phyloP scores from a whole-genome alignment of 2,113 vertebrate genomes.

The Toxotes chatareus region DNA sequence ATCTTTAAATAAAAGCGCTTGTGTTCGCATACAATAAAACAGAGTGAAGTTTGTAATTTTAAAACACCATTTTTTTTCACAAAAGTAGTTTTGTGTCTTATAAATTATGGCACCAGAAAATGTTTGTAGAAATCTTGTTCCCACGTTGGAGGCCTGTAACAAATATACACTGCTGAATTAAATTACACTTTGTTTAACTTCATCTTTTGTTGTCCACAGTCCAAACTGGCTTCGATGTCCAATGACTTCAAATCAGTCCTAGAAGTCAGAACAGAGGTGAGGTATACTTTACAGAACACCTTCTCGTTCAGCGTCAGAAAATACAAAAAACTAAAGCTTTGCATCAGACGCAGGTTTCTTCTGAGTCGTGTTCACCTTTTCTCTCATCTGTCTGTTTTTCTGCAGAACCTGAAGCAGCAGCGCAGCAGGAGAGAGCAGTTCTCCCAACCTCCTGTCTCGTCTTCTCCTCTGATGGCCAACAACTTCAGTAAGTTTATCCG shows the following conservation, averaged over 20 bases:
- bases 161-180: neutral
- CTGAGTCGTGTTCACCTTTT: neutral
- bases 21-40: neutral
- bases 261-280: slow-evolving; percentile 95
- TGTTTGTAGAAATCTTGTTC: neutral
- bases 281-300: neutral
- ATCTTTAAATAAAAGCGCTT: neutral
- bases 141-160: neutral
- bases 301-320: neutral
- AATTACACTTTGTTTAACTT: neutral
- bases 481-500: slow-evolving; percentile 87
- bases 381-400: neutral
- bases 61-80: neutral
- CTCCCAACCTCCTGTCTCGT: slow-evolving; percentile 85
- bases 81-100: neutral
- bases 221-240: slow-evolving; percentile 94
- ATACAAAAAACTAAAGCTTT: neutral
- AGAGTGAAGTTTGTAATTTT: neutral
- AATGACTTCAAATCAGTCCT: slow-evolving; percentile 96
- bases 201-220: slow-evolving; percentile 81
- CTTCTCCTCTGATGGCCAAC: slow-evolving; percentile 87
- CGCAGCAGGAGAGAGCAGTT: slow-evolving; percentile 93
- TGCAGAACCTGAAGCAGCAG: slow-evolving; percentile 94
- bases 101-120: neutral
- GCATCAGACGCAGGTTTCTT: neutral